Evolutionary conservation across 2,888 invertebrate genomes (phyloP).

Genomic region (Octodonta nipae): DNA sequence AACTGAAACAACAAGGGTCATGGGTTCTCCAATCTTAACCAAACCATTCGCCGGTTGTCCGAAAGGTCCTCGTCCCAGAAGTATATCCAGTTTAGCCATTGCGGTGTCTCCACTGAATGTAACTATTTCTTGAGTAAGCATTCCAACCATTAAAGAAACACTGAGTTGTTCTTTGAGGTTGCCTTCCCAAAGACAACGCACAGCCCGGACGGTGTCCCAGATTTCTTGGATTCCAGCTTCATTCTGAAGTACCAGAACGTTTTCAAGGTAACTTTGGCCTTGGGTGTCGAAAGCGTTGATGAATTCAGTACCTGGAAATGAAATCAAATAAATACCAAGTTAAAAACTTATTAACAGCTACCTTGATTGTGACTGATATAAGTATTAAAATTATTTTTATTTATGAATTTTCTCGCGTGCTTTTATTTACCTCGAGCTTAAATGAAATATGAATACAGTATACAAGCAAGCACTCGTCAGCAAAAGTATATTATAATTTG

Average conservation of each 20-base stretch:
- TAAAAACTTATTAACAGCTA: too few relatives aligned
- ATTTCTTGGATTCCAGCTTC: slow-evolving; percentile 62
- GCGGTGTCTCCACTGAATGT: slow-evolving; percentile 78
- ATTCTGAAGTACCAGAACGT: slow-evolving; percentile 63
- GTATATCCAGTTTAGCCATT: slow-evolving; percentile 63
- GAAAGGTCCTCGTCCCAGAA: slow-evolving; percentile 63
- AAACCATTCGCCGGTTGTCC: slow-evolving; percentile 62
- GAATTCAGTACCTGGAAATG: slow-evolving; percentile 48
- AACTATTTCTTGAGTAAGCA: slow-evolving; percentile 66
- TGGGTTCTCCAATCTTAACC: slow-evolving; percentile 67
- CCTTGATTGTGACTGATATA: too few relatives aligned
- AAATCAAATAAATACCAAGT: too few relatives aligned
- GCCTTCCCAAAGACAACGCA: slow-evolving; percentile 71
- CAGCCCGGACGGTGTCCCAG: slow-evolving; percentile 66
- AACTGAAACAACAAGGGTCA: slow-evolving; percentile 68
- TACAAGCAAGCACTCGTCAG: too few relatives aligned
- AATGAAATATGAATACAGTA: too few relatives aligned
- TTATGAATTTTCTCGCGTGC: too few relatives aligned
- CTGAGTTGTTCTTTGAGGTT: slow-evolving; percentile 61
- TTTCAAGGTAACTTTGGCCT: slow-evolving; percentile 67
- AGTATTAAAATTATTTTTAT: too few relatives aligned
- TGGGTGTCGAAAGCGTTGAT: slow-evolving; percentile 62
- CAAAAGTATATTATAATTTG: too few relatives aligned
- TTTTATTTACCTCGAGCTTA: too few relatives aligned
- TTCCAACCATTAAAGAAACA: slow-evolving; percentile 62